These are phyloP conservation scores for Himantopus leucocephalus DNA, from an alignment of 2,113 vertebrate species.

Conservation along the genomic window DNA sequence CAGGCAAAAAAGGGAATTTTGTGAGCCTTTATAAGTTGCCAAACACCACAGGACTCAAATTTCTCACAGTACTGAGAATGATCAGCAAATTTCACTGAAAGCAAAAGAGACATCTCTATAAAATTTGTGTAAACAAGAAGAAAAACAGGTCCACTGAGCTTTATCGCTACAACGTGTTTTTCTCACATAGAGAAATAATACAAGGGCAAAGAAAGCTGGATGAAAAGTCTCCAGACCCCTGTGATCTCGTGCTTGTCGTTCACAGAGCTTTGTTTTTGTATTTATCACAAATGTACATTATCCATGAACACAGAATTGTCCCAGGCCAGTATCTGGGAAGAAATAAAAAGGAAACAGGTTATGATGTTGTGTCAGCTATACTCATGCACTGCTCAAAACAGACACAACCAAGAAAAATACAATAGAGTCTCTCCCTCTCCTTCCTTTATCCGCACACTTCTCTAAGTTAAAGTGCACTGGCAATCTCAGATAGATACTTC, in stretches of 20 bases:
- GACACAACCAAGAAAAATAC: neutral
- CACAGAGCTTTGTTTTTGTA: neutral
- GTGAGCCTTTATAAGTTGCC: neutral
- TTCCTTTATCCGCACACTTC: neutral
- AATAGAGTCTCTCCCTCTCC: neutral
- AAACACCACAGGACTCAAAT: neutral
- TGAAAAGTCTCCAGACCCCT: neutral
- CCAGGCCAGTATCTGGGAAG: neutral
- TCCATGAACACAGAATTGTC: neutral
- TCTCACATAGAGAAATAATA: neutral
- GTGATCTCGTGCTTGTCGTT: neutral
- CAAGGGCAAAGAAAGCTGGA: neutral
- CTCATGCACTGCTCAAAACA: neutral
- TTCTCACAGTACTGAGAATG: neutral
- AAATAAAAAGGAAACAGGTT: neutral
- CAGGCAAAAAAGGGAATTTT: neutral
- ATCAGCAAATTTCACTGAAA: neutral
- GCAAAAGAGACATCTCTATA: neutral
- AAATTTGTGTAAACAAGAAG: neutral
- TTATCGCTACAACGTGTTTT: neutral
- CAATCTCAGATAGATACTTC: neutral
- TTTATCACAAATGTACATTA: neutral
- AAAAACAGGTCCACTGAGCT: neutral
- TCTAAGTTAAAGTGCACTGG: neutral
- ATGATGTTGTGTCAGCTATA: neutral